These are phyloP conservation scores for Eulemur rufifrons DNA, from an alignment of 2,113 vertebrate genomes.

Conservation along the genomic window DNA sequence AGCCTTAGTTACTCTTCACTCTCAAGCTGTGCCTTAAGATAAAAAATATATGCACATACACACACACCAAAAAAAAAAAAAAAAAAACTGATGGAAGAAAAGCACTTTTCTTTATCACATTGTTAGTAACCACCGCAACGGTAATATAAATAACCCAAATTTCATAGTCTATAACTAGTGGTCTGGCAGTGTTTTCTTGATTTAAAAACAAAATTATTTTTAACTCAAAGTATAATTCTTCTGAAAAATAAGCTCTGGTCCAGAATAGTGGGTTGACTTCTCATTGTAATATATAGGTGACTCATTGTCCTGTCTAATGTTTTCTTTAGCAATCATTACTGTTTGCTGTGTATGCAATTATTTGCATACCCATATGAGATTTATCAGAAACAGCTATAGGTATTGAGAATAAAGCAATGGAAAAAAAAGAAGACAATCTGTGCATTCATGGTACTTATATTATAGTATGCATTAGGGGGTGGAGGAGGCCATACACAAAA, in stretches of 20 bases:
- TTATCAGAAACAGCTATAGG: background rate
- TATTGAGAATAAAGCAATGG: background rate
- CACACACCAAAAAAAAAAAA: background rate
- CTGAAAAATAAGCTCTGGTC: background rate
- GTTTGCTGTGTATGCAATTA: background rate
- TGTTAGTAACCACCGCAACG: background rate
- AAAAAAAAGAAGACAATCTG: background rate
- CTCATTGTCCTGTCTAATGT: background rate
- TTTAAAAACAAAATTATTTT: conserved; percentile 2
- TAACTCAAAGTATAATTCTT: background rate
- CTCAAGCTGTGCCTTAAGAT: background rate
- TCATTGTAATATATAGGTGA: background rate
- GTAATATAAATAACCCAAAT: background rate
- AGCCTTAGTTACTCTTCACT: background rate
- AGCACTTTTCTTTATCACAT: background rate
- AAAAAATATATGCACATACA: background rate
- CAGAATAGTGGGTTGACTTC: background rate
- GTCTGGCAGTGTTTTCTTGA: background rate
- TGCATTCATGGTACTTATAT: background rate
- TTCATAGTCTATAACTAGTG: background rate
- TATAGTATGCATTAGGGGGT: background rate
- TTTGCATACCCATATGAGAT: background rate
- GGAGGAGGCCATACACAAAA: background rate
- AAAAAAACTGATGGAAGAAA: background rate
- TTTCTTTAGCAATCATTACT: background rate